Conservation (phyloP, 2,797 vertebrate species). For the Microchirus variegatus region DNA sequence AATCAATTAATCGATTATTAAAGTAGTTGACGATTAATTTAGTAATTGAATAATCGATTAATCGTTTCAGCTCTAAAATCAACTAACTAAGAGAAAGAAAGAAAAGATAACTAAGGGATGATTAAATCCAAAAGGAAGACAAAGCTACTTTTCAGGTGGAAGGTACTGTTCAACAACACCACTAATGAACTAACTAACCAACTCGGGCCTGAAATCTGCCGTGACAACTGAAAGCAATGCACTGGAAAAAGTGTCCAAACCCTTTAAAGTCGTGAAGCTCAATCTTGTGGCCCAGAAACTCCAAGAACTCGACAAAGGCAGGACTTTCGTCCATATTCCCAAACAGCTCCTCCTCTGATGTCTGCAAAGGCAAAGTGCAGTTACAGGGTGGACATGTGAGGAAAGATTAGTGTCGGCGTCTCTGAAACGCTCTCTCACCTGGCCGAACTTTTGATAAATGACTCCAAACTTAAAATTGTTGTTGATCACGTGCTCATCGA, state of each 20-base stretch:
- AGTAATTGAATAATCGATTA: no score
- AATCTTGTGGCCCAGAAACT: constrained; percentile 92
- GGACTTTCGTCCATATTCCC: constrained; percentile 93
- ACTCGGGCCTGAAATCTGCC: no score
- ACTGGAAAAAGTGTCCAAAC: constrained; percentile 72
- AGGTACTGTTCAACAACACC: no score
- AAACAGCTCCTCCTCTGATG: constrained; percentile 94
- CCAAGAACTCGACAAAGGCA: constrained; percentile 91
- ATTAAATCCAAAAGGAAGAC: no score
- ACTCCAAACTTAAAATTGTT: constrained; percentile 99
- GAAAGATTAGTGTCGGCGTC: constrained; percentile 14
- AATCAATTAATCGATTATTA: no score
- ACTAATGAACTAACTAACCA: no score
- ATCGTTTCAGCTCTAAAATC: no score
- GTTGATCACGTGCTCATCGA: constrained; percentile 97
- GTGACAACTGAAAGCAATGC: not conserved
- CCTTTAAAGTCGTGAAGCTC: constrained; percentile 97
- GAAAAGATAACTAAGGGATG: no score
- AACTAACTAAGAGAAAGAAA: no score
- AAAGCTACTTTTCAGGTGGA: no score
- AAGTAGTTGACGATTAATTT: no score
- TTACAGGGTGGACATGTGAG: constrained; percentile 9
- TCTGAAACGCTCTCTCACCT: constrained; percentile 81
- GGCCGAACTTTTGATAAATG: constrained; percentile 95
- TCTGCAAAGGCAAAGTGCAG: constrained; percentile 74